phyloP scores from a whole-genome alignment of 1,140 invertebrate species.

The Penaeus indicus region DNA sequence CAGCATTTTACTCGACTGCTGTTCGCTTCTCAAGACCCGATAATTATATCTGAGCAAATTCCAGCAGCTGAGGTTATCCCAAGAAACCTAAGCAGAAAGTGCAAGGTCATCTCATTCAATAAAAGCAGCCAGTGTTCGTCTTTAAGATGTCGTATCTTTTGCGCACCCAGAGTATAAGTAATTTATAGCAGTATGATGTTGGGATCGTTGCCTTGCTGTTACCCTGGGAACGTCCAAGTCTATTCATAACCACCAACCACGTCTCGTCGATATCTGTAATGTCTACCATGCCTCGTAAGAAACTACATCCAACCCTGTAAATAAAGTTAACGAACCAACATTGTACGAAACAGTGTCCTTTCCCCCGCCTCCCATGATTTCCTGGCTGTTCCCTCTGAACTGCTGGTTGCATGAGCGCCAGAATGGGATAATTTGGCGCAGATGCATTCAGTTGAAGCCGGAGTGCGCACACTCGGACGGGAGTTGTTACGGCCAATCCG shows the following conservation, averaged over 20 bases:
- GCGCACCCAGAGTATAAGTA: neutral
- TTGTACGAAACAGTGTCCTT: too few relatives aligned
- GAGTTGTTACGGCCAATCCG: conserved; percentile 57
- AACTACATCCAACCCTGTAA: too few relatives aligned
- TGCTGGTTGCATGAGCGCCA: conserved; percentile 32
- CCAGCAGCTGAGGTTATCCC: conserved; percentile 25
- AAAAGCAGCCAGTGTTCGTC: neutral
- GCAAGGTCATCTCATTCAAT: conserved; percentile 58
- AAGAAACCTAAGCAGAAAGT: conserved; percentile 54
- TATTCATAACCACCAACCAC: conserved; percentile 48
- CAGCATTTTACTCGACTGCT: neutral
- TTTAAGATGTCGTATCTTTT: neutral
- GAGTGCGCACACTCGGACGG: conserved; percentile 51
- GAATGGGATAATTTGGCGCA: conserved; percentile 37
- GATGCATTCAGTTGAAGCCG: conserved; percentile 43
- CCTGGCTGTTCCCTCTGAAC: neutral
- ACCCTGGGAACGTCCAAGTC: conserved; percentile 28
- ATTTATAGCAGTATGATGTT: neutral
- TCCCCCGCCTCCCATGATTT: conserved; percentile 1
- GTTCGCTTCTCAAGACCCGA: neutral
- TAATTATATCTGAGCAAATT: neutral
- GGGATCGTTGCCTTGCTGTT: conserved; percentile 12
- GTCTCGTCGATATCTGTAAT: conserved; percentile 18
- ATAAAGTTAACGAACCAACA: too few relatives aligned
- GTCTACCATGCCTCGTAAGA: too few relatives aligned